Percentiles rank a stretch among this genome's conserved stretches.
Conservation (phyloP, 2,113 vertebrate species). For the Embiotoca jacksoni region DNA sequence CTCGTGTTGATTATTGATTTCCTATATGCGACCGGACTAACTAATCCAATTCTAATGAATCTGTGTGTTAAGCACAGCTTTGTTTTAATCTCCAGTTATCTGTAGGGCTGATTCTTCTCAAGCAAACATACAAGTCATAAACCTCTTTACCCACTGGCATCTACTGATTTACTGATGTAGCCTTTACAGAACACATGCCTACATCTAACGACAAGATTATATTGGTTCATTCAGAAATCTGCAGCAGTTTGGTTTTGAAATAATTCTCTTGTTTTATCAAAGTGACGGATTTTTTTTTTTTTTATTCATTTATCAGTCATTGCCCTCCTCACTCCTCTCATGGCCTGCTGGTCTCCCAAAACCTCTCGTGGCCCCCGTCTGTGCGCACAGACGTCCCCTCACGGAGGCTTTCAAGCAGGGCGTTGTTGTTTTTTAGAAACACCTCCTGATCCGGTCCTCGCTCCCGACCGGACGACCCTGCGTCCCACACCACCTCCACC, state of each 20-base stretch:
- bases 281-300: neutral
- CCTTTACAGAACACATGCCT: neutral
- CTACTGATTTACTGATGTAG: neutral
- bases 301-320: neutral
- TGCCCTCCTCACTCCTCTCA: no score
- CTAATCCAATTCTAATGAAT: conserved; percentile 79
- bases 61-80: conserved; percentile 49
- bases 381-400: no score
- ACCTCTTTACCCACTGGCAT: neutral
- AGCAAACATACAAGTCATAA: conserved; percentile 11
- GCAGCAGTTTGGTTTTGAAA: no score
- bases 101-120: neutral
- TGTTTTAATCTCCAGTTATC: conserved; percentile 52
- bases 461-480: neutral
- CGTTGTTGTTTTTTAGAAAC: no score
- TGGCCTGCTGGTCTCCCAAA: no score
- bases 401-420: no score
- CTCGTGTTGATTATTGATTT: conserved; percentile 61
- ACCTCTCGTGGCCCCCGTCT: no score
- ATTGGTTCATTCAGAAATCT: neutral
- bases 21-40: conserved; percentile 51
- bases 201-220: neutral
- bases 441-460: no score
- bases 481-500: no score
- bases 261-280: neutral